Conservation (phyloP, 2,113 vertebrate genomes). For the Centropristis striata region DNA sequence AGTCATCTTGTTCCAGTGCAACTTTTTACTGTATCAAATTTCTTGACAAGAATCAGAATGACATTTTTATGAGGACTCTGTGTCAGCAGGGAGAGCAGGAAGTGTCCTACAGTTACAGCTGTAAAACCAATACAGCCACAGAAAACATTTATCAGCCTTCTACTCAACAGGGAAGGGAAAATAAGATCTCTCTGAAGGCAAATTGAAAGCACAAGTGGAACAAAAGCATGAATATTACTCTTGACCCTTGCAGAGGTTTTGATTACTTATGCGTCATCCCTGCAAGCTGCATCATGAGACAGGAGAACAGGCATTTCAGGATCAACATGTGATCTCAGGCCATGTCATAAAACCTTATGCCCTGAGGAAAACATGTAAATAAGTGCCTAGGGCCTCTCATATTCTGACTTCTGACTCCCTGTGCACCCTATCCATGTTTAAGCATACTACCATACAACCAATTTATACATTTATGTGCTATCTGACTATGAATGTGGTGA, state of each 20-base stretch:
- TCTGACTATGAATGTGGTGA: neutral
- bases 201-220: neutral
- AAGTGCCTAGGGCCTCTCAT: neutral
- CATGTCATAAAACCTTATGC: slow-evolving; percentile 2
- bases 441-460: neutral
- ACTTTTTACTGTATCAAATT: neutral
- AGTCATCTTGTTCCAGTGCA: neutral
- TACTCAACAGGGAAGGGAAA: neutral
- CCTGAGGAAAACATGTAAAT: neutral
- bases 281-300: slow-evolving; percentile 38
- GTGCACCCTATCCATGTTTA: neutral
- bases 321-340: slow-evolving; percentile 32
- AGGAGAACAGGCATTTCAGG: slow-evolving; percentile 12
- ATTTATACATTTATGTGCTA: neutral
- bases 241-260: slow-evolving; percentile 3
- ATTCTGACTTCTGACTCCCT: neutral
- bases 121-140: slow-evolving; percentile 3
- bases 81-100: neutral
- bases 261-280: neutral
- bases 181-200: neutral
- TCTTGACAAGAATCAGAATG: neutral
- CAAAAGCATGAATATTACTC: neutral
- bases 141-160: neutral
- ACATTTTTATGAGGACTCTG: neutral
- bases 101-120: neutral